Evolutionary conservation across 2,888 invertebrate genomes (phyloP).

Genomic region (Gastracanthus pulcherrimus): DNA sequence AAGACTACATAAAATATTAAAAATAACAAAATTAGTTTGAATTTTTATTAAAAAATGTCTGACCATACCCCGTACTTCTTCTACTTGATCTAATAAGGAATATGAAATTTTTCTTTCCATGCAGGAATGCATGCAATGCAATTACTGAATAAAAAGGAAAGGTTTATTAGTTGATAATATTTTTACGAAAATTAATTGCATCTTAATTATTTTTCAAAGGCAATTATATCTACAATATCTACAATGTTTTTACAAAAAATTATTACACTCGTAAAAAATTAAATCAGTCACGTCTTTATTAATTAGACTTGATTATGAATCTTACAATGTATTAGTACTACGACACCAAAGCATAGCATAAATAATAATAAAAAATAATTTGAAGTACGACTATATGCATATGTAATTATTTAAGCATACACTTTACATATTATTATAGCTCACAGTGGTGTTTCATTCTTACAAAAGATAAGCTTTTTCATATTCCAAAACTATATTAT

Average conservation of each 20-base stretch:
- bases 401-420: slow-evolving; percentile 50
- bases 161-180: no score
- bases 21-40: no score
- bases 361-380: slow-evolving; percentile 54
- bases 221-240: no score
- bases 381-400: slow-evolving; percentile 46
- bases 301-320: slow-evolving; percentile 56
- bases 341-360: slow-evolving; percentile 57
- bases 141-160: no score
- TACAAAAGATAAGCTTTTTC: slow-evolving; percentile 45
- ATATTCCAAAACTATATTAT: slow-evolving; percentile 64
- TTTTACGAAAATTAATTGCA: no score
- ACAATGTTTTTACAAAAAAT: slow-evolving; percentile 11
- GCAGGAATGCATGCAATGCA: no score
- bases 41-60: no score
- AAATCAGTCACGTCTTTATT: slow-evolving; percentile 58
- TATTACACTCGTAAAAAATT: slow-evolving; percentile 39
- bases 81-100: no score
- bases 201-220: no score
- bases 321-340: slow-evolving; percentile 55
- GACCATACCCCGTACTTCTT: no score
- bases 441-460: slow-evolving; percentile 55
- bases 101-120: no score
- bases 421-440: slow-evolving; percentile 54
- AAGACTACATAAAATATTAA: no score